A percentile compares a stretch with the other conserved stretches of the same genome.
phyloP scores from a whole-genome alignment of 2,888 invertebrate genomes.

The Himalopsyche tibetana region DNA sequence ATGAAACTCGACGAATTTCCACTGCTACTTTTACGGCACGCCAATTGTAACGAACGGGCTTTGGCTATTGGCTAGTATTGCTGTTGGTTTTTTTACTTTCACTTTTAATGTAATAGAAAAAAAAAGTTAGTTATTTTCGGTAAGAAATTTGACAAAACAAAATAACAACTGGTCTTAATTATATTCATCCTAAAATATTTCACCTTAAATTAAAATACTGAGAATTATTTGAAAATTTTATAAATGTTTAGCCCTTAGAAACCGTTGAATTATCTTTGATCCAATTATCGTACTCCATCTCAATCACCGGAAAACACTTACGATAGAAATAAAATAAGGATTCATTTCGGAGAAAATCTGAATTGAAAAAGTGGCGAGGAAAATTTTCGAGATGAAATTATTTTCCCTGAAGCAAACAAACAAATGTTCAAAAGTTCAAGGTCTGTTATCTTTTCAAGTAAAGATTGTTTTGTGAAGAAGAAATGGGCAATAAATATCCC shows the following conservation, averaged over 20 bases:
- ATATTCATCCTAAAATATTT: neutral
- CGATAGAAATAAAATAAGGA: constrained; percentile 27
- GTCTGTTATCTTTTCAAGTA: neutral
- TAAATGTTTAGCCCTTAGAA: neutral
- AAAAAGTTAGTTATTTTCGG: no score
- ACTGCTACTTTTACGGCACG: neutral
- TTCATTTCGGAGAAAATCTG: constrained; percentile 7
- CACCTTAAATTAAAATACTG: neutral
- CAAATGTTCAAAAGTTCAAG: constrained; percentile 8
- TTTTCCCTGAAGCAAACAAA: neutral
- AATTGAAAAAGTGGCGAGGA: neutral
- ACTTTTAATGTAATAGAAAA: no score
- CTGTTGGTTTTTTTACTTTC: no score
- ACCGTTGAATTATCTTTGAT: constrained; percentile 28
- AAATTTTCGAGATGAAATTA: neutral
- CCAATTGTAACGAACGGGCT: no score
- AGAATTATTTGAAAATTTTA: neutral
- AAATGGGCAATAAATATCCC: no score
- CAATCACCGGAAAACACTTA: constrained; percentile 26
- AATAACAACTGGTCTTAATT: neutral
- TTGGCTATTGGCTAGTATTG: no score
- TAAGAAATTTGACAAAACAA: no score
- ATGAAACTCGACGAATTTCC: neutral
- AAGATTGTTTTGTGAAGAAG: no score
- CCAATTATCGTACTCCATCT: constrained; percentile 32